Base-by-base conservation (phyloP, 1,140 invertebrate genomes). In the Drosophila littoralis region DNA sequence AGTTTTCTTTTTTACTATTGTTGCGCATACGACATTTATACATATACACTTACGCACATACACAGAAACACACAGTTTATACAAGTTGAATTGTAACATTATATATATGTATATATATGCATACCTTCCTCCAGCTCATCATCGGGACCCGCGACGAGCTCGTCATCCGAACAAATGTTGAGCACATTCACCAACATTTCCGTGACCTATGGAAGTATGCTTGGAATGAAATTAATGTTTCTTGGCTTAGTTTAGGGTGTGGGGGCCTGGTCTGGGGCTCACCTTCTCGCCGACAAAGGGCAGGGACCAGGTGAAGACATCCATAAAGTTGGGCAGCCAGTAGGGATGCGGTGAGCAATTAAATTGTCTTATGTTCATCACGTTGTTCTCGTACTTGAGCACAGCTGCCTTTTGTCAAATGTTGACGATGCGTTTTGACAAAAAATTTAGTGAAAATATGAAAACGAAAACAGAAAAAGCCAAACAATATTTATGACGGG, bases 311-410 rank as follows among this genome's bases (percentile, higher is more conserved):
- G 99, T 99, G 93, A 99, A 99, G 55, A 99, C 99, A 94, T 99
- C 99, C 99, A 99, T 99, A 94, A 99, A 99, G 93, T 99, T 99
- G 85, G 99, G 99, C 93, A 99, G 93, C 99, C 99, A 99, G 93
- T 99, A 99, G 36, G 99, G 99, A 95, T 99, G 99, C 68, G 98
- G 98, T 77, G 98, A 99, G 94, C 98, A 99, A 93, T 99, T 99
- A 94, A 99, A 99, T 94, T 99, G 99, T 92, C 99, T 96, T 92
- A 99, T 99, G 93, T 99, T 99, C 99, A 99, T 99, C 82, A 99
- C 99, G 94, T 99, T 99, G 94, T 99, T 99, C 95, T 99, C 99
- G 95, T 99, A 99, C 94, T 99, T 99, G 91, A 99, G 95, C 93
- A 99, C 99, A 92, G 99, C 99, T 93, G 99, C 99, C 96, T 96